phyloP scores from a whole-genome alignment of 2,113 vertebrate genomes.

The Chamaetylas fuelleborni region DNA sequence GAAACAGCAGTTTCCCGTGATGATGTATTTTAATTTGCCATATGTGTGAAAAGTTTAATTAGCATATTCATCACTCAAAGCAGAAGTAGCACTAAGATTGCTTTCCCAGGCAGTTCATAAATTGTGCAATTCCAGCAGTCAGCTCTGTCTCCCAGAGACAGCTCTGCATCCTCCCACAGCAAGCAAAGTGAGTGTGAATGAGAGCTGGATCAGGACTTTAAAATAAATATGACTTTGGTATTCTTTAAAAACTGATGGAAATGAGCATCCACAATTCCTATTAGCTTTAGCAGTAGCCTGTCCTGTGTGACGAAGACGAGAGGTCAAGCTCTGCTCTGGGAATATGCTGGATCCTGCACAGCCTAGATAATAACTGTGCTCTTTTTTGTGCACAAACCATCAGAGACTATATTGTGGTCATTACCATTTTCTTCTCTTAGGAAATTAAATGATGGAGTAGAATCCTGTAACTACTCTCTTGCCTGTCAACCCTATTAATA shows the following conservation, averaged over 20 bases:
- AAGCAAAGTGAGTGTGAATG: neutral
- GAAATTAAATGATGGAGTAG: neutral
- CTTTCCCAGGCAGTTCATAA: neutral
- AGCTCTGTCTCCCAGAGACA: neutral
- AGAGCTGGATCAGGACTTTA: neutral
- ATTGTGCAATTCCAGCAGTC: neutral
- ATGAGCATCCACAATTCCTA: neutral
- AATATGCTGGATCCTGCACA: neutral
- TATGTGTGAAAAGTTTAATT: constrained; percentile 36
- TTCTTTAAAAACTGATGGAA: neutral
- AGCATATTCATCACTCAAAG: constrained; percentile 20
- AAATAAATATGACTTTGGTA: neutral
- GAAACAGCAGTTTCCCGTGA: constrained; percentile 29
- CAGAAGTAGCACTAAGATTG: neutral
- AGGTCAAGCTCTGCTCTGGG: neutral
- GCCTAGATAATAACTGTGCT: neutral
- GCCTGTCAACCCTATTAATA: neutral
- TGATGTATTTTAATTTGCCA: constrained; percentile 11
- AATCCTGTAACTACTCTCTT: neutral
- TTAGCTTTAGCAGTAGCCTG: neutral
- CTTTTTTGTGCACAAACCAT: neutral
- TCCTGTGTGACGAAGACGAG: neutral
- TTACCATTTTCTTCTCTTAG: neutral
- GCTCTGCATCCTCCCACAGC: neutral
- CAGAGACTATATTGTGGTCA: neutral